Percentiles rank a stretch among this genome's conserved stretches.
These are phyloP conservation scores for Pelochelys cantorii DNA, from an alignment of 2,797 vertebrate species.

Conservation along the genomic window DNA sequence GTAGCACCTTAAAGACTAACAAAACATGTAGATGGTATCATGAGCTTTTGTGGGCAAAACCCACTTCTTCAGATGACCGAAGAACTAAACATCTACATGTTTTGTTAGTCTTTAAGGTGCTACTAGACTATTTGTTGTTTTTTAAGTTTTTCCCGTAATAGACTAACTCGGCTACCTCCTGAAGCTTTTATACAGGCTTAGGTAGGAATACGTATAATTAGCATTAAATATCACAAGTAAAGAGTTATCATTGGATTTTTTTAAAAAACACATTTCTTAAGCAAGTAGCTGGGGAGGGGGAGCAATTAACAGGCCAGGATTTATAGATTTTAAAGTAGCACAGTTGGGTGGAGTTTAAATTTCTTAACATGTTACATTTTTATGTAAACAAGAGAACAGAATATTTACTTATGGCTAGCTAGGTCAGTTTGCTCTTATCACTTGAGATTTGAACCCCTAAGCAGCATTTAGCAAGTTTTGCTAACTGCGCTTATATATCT, in stretches of 20 bases:
- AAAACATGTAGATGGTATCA: too few species aligned
- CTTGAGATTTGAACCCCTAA: not conserved
- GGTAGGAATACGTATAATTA: not conserved
- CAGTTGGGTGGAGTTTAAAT: not conserved
- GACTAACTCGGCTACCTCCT: too few species aligned
- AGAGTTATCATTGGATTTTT: not conserved
- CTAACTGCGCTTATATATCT: too few species aligned
- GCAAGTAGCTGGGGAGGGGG: rapidly evolving
- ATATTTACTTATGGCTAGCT: not conserved
- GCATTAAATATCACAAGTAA: not conserved
- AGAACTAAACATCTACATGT: too few species aligned
- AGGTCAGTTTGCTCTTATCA: not conserved
- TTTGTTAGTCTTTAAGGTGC: too few species aligned
- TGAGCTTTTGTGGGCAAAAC: too few species aligned
- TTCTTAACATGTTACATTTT: not conserved
- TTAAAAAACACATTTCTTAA: not conserved
- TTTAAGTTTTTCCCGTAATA: too few species aligned
- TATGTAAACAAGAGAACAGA: not conserved
- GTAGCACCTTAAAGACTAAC: too few species aligned
- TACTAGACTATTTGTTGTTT: too few species aligned
- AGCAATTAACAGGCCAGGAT: not conserved
- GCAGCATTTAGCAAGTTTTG: not conserved
- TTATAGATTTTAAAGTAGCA: not conserved
- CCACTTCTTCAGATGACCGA: too few species aligned
- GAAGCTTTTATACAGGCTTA: not conserved